Percentiles rank a stretch among this genome's conserved stretches.
Conservation (phyloP, 2,113 vertebrate species). For the Desmodus rotundus region DNA sequence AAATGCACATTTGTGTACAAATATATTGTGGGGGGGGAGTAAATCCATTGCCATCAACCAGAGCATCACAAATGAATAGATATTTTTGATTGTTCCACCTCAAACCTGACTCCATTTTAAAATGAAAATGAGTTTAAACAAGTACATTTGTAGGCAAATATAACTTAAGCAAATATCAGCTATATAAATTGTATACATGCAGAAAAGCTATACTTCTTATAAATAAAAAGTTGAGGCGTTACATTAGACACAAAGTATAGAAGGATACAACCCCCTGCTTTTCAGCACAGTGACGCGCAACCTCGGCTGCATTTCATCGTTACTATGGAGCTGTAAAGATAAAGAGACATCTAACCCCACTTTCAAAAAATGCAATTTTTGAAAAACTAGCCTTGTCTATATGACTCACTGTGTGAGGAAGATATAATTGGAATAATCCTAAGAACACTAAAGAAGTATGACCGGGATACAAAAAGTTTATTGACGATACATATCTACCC, state of each 20-base stretch:
- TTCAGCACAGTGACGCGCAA: neutral
- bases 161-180: neutral
- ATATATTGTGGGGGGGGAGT: neutral
- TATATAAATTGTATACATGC: neutral
- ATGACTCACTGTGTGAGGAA: neutral
- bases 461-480: neutral
- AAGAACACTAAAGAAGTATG: neutral
- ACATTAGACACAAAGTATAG: neutral
- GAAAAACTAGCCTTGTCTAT: neutral
- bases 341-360: neutral
- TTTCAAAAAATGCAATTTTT: neutral
- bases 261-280: neutral
- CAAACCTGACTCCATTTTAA: neutral
- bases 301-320: neutral
- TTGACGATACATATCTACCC: neutral
- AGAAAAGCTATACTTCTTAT: neutral
- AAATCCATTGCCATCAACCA: neutral
- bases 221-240: neutral
- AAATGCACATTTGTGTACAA: neutral
- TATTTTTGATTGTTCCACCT: neutral
- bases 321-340: neutral
- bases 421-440: neutral
- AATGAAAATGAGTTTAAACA: neutral
- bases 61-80: neutral
- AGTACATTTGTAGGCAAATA: neutral